Base-by-base conservation (phyloP, 1,140 invertebrate species). In the Agraylea sexmaculata region DNA sequence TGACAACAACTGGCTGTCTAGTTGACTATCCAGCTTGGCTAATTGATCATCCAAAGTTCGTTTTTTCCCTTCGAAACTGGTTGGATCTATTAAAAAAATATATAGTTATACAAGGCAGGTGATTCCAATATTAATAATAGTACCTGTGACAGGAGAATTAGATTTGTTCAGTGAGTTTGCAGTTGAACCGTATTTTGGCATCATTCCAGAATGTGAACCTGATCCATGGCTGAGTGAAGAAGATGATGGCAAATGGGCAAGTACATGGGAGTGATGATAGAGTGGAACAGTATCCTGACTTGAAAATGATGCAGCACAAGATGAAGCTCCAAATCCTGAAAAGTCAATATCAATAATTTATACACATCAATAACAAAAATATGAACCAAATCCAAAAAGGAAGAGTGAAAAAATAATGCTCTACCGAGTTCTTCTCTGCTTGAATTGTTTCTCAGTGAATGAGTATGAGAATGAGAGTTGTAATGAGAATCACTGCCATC, bases 31-130 rank as follows among this genome's bases (percentile, higher is more conserved):
- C 44, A 87, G 71, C 60, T 85, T 80, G 63, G 85, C 85, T 39
- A 87, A 62, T 60, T 86, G 80, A 62, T 83, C 80, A 55, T 85
- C 83, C 40, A 87, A 69, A 32, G 80, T 81, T 53, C 83, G 78
- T 51, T 77, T 79, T 10, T 77, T 77, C 56, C 75, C 75, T 57
- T 82, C 77, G 56, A 80, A 82, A 51, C 76, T 47, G 6, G 41
- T 50, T 6, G 48, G 45, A 40, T 46, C 48, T 50, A 35, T 17
- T 27, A 32, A 31, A 7, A 20, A 18, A 21, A n/a, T n/a, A n/a
- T n/a, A n/a, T n/a, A n/a, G n/a, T n/a, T n/a, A n/a, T n/a, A n/a
- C n/a, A n/a, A n/a, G n/a, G n/a, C n/a, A n/a, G n/a, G n/a, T 10
- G 16, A 36, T 36, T 5, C 8, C 12, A 37, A 4, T 22, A 19